These are phyloP conservation scores for Catostomus latipinnis DNA, from an alignment of 2,797 vertebrate species.

Conservation along the genomic window DNA sequence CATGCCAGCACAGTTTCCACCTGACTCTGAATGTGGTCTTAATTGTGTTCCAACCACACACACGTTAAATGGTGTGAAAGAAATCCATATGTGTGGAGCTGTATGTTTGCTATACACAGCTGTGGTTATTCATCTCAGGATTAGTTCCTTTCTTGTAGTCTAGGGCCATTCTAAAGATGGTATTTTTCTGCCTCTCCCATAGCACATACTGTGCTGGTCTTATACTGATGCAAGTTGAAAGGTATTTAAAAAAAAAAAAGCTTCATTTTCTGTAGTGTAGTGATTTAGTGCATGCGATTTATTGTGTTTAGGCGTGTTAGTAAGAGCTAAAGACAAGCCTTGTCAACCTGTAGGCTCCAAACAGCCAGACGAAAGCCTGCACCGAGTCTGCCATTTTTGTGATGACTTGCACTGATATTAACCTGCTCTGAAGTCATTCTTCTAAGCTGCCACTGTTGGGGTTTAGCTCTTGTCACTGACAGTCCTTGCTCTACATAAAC, in stretches of 20 bases:
- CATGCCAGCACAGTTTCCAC: constrained; percentile 11
- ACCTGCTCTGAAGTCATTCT: constrained; percentile 72
- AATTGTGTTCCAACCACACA: neutral
- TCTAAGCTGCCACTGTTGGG: constrained; percentile 64
- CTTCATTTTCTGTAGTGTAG: constrained; percentile 60
- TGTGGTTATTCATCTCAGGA: constrained; percentile 73
- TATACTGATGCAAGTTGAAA: constrained; percentile 58
- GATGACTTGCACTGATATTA: constrained; percentile 64
- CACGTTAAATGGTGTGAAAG: neutral
- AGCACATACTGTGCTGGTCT: constrained; percentile 56
- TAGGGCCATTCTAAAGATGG: constrained; percentile 61
- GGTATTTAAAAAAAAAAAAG: constrained; percentile 36
- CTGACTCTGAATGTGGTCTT: neutral
- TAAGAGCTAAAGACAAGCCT: constrained; percentile 57
- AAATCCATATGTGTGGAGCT: constrained; percentile 3
- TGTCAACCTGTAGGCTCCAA: constrained; percentile 61
- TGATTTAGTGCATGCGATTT: constrained; percentile 63
- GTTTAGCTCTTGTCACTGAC: constrained; percentile 64
- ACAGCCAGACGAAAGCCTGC: constrained; percentile 54
- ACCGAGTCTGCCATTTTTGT: constrained; percentile 42
- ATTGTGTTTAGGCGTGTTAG: constrained; percentile 62
- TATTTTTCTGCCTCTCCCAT: constrained; percentile 65
- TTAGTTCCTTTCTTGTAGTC: constrained; percentile 64
- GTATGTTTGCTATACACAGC: constrained; percentile 52
- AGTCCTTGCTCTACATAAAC: constrained; percentile 52